Evolutionary conservation across 1,140 invertebrate genomes (phyloP), one percentile per base, ranked within the genome.

Genomic region (Pectinophora gossypiella): DNA sequence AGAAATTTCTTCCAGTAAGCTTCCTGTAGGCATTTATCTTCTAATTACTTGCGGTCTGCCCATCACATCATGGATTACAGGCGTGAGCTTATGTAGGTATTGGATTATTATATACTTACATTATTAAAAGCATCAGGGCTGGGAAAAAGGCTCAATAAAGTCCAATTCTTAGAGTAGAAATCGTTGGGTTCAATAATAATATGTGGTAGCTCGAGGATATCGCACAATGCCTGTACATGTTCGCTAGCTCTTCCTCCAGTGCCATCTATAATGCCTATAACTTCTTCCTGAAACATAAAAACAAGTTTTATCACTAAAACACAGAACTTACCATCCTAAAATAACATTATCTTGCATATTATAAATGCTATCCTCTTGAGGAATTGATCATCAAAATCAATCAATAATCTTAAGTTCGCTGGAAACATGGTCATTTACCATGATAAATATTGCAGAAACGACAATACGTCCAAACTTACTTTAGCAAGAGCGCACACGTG

Each of bases 241-340:
- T 78, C 79, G 0, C 68, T 82, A 0, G 72, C 65, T 9, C 62
- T 60, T 0, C 80, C 80, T 1, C 75, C 74, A 12, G 70, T 64
- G 12, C 76, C 83, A 22, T 86, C 83, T 53, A 86, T 81, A 1
- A 86, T 75, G 1, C 80, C 80, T 6, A 84, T 59, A 10, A 82
- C 69, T 6, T 76, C 72, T 61, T 76, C 72, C 82, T 86, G 59
- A 40, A 40, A 16, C 16, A 1, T 15, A 2, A 15, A 40, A 1
- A 9, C 2, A 40, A 7, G 5, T 5, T 40, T 3, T 40, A 38
- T 40, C n/a, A n/a, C n/a, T 1, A 3, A 9, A 2, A 32, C 9
- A 9, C 9, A 32, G 22, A 23, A 23, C 10, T 23, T 23, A 23
- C 4, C 22, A 23, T n/a, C n/a, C n/a, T n/a, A n/a, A n/a, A n/a